Evolutionary conservation across 2,797 vertebrate species (phyloP).

Genomic region (Peromyscus nudipes): DNA sequence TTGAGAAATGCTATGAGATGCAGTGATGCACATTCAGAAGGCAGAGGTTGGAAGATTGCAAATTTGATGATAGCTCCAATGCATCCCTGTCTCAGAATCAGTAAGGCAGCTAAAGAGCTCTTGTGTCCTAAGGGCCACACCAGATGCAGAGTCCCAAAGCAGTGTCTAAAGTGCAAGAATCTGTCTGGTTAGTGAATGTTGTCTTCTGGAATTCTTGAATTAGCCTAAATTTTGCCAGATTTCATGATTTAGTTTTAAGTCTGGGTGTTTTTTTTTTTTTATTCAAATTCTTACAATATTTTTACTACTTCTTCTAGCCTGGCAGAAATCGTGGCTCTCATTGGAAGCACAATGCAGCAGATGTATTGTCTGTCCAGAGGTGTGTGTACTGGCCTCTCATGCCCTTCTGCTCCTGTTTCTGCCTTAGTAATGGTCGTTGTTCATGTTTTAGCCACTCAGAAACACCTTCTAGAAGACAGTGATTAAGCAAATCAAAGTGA

Average conservation of each 20-base stretch:
- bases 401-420: not conserved
- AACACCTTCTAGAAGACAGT: conserved; percentile 21
- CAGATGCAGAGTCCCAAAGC: not conserved
- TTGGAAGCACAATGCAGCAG: not conserved
- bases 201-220: not conserved
- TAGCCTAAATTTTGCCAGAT: not conserved
- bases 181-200: not conserved
- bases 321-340: not conserved
- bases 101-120: not conserved
- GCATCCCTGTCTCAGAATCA: not conserved
- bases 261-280: not conserved
- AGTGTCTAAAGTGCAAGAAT: not conserved
- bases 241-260: conserved; percentile 10
- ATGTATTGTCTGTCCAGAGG: not conserved
- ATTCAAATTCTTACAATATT: not conserved
- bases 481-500: conserved; percentile 22
- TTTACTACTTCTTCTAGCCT: conserved; percentile 5
- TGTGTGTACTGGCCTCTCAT: not conserved
- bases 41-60: not conserved
- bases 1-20: not conserved
- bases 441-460: not conserved
- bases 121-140: not conserved
- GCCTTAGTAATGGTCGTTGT: not conserved
- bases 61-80: not conserved
- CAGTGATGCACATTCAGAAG: not conserved